phyloP scores from a whole-genome alignment of 2,113 vertebrate species.

The Sardina pilchardus region DNA sequence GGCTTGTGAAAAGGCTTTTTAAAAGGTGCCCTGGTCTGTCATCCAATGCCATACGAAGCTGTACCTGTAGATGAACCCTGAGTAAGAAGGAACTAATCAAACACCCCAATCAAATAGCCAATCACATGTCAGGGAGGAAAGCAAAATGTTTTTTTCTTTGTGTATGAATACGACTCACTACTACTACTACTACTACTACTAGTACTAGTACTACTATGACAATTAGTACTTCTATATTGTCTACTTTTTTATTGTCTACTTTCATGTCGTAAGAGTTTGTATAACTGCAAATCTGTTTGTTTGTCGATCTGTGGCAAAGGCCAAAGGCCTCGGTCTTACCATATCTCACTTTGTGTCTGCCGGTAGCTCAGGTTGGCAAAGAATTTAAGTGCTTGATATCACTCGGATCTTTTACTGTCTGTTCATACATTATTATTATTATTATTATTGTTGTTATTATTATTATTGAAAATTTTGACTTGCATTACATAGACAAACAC shows the following conservation, averaged over 20 bases:
- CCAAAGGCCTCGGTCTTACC: slow-evolving; percentile 51
- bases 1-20: background rate
- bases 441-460: slow-evolving; percentile 46
- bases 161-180: slow-evolving; percentile 61
- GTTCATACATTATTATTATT: slow-evolving; percentile 80
- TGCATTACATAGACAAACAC: slow-evolving; percentile 51
- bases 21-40: background rate
- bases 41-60: background rate
- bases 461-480: slow-evolving; percentile 57
- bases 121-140: background rate
- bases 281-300: slow-evolving; percentile 13
- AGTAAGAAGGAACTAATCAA: background rate
- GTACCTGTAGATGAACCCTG: background rate
- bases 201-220: slow-evolving; percentile 53
- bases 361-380: slow-evolving; percentile 73
- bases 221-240: slow-evolving; percentile 56
- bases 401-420: slow-evolving; percentile 85
- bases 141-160: slow-evolving; percentile 17
- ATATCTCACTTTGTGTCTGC: slow-evolving; percentile 52
- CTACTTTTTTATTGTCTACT: slow-evolving; percentile 51
- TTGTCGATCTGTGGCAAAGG: slow-evolving; percentile 53
- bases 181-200: slow-evolving; percentile 39
- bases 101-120: background rate
- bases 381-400: slow-evolving; percentile 80
- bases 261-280: slow-evolving; percentile 50